Evolutionary conservation across 2,113 vertebrate species (phyloP).

Genomic region (Neofelis nebulosa): DNA sequence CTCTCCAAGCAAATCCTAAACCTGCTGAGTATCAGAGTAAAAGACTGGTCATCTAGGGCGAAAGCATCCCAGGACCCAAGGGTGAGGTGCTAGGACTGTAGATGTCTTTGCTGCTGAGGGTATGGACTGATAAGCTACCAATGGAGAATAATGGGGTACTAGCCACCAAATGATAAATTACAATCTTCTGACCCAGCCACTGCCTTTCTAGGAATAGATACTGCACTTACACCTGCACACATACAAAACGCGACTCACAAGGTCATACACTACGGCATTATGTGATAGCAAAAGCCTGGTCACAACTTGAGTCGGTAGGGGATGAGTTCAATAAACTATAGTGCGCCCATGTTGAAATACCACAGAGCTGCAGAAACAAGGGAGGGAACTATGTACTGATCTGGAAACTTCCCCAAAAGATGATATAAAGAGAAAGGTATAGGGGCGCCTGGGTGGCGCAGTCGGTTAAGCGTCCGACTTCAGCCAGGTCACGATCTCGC

Average conservation of each 20-base stretch:
- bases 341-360: neutral
- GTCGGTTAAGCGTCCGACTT: too few species aligned
- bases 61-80: neutral
- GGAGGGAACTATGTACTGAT: neutral
- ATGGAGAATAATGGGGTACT: neutral
- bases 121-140: neutral
- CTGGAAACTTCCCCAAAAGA: neutral
- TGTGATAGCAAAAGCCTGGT: neutral
- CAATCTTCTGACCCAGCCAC: neutral
- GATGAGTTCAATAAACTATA: fast-evolving
- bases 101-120: neutral
- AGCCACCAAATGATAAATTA: neutral
- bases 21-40: neutral
- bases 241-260: fast-evolving
- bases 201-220: neutral
- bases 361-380: neutral
- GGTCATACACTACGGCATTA: neutral
- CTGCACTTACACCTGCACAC: neutral
- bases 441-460: too few species aligned
- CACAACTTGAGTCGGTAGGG: neutral
- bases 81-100: neutral
- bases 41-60: neutral
- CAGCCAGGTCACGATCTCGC: too few species aligned
- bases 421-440: neutral
- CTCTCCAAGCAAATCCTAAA: neutral